Percentiles rank a stretch among this genome's conserved stretches.
Evolutionary conservation across 2,888 invertebrate genomes (phyloP).

Genomic region (Polydrusus cervinus): DNA sequence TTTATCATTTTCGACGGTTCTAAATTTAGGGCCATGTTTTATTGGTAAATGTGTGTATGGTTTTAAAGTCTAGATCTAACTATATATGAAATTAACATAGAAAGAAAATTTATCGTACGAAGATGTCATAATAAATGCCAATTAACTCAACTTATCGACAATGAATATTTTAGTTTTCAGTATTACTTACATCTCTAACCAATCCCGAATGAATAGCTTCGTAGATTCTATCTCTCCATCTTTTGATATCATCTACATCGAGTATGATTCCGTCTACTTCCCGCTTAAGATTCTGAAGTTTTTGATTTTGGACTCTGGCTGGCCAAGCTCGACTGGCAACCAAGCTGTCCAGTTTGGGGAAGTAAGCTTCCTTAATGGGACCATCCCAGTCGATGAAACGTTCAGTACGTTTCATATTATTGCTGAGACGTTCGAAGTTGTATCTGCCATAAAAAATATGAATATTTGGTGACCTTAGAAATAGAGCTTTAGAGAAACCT

Average conservation of each 20-base stretch:
- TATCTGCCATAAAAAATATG: constrained; percentile 71
- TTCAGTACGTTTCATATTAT: constrained; percentile 77
- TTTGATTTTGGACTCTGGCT: constrained; percentile 76
- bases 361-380: constrained; percentile 86
- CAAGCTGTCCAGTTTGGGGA: constrained; percentile 87
- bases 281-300: constrained; percentile 78
- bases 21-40: too few species aligned
- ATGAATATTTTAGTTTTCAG: too few species aligned
- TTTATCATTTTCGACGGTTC: too few species aligned
- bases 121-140: too few species aligned
- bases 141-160: too few species aligned
- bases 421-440: constrained; percentile 84
- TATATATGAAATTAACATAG: too few species aligned
- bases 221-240: constrained; percentile 84
- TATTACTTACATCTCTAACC: constrained; percentile 68
- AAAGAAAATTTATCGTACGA: too few species aligned
- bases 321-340: constrained; percentile 85
- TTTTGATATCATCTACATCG: constrained; percentile 81
- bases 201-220: constrained; percentile 81
- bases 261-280: constrained; percentile 79
- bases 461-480: too few species aligned
- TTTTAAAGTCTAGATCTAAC: too few species aligned
- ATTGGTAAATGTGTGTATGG: too few species aligned
- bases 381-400: constrained; percentile 79
- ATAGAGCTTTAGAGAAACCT: too few species aligned